These are phyloP conservation scores for Ptilorrhoa leucosticta DNA, from an alignment of 2,113 vertebrate species.

Conservation along the genomic window DNA sequence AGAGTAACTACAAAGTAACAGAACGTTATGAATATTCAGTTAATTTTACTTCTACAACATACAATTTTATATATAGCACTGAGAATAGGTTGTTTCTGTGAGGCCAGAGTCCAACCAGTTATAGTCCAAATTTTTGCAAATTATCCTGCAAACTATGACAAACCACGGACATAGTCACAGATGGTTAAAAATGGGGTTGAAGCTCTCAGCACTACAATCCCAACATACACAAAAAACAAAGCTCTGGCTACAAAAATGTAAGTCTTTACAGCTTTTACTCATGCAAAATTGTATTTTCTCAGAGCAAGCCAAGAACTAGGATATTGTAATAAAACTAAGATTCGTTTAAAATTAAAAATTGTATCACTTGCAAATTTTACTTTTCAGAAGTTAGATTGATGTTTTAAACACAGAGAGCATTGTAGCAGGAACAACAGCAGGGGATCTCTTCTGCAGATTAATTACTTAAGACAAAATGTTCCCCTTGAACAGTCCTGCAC, in stretches of 20 bases:
- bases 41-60: conserved; percentile 69
- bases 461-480: conserved; percentile 63
- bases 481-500: conserved; percentile 62
- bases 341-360: conserved; percentile 38
- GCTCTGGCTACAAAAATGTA: background rate
- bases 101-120: conserved; percentile 62
- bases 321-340: conserved; percentile 18
- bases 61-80: conserved; percentile 60
- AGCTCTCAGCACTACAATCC: background rate
- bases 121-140: conserved; percentile 53
- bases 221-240: background rate
- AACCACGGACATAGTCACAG: conserved; percentile 26
- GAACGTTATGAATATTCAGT: conserved; percentile 80
- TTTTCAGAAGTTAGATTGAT: conserved; percentile 54
- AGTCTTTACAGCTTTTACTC: background rate
- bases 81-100: conserved; percentile 65
- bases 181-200: conserved; percentile 53
- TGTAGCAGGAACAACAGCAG: conserved; percentile 58
- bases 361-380: conserved; percentile 56
- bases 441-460: conserved; percentile 67
- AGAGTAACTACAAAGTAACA: conserved; percentile 70
- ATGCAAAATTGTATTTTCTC: background rate
- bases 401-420: conserved; percentile 50
- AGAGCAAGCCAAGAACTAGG: conserved; percentile 25
- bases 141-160: conserved; percentile 50